Conservation (phyloP, 2,888 invertebrate genomes). For the Coelopa pilipes region DNA sequence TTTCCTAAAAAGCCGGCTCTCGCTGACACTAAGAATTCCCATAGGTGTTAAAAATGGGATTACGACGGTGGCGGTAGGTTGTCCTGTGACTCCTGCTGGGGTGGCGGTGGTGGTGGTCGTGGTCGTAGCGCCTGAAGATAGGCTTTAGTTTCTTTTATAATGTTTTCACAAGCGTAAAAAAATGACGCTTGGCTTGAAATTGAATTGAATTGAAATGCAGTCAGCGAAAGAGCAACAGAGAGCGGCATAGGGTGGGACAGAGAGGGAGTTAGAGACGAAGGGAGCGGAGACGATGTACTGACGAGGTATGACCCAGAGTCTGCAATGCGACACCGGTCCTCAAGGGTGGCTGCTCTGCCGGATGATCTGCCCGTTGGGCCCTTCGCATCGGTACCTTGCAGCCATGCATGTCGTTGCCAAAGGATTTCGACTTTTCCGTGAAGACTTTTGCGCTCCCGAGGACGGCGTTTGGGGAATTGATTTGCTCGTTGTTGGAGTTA, state of each 20-base stretch:
- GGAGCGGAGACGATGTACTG: not conserved
- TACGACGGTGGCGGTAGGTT: constrained; percentile 44
- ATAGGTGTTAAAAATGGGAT: constrained; percentile 48
- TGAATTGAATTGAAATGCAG: constrained; percentile 15
- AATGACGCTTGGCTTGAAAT: not conserved
- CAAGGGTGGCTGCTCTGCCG: not conserved
- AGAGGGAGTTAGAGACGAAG: not conserved
- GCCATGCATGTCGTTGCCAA: constrained; percentile 1
- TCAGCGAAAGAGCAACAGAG: not conserved
- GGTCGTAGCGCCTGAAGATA: constrained; percentile 40
- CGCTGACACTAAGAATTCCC: constrained; percentile 45
- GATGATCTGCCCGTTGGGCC: not conserved
- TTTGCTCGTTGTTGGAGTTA: constrained; percentile 12
- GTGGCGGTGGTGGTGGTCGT: not conserved
- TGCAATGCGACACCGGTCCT: constrained; percentile 8
- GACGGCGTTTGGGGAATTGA: constrained; percentile 24
- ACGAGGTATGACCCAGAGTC: not conserved
- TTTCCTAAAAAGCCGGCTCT: constrained; percentile 23
- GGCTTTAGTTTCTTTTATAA: constrained; percentile 39
- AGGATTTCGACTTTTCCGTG: not conserved
- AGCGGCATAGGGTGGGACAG: not conserved
- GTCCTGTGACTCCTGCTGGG: constrained; percentile 8
- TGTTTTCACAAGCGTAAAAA: constrained; percentile 29
- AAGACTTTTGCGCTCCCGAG: not conserved
- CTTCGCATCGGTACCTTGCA: not conserved